These are phyloP conservation scores for Macaca fascicularis DNA, from an alignment of 2,113 vertebrate genomes.

Conservation along the genomic window DNA sequence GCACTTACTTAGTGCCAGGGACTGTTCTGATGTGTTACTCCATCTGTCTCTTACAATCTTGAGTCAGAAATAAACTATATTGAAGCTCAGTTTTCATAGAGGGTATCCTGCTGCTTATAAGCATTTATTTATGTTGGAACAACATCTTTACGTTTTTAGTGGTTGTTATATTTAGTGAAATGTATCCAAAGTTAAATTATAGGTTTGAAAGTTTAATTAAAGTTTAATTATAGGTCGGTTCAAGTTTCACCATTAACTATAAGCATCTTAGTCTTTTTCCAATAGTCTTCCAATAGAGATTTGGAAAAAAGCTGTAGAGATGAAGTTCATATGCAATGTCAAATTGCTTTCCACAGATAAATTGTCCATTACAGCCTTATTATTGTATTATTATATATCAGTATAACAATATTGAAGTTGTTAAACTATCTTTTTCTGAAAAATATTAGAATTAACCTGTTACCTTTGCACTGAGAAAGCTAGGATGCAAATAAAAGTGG, in stretches of 20 bases:
- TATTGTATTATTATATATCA: not conserved
- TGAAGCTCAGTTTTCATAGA: not conserved
- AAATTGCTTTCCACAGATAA: not conserved
- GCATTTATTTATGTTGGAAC: not conserved
- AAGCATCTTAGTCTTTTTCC: not conserved
- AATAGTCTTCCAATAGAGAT: not conserved
- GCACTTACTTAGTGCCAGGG: not conserved
- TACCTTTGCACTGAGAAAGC: not conserved
- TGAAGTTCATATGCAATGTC: not conserved
- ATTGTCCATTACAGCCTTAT: not conserved
- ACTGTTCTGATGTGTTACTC: not conserved
- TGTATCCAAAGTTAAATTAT: not conserved
- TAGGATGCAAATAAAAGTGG: not conserved
- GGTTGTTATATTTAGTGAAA: not conserved
- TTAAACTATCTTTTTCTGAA: not conserved
- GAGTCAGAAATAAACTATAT: not conserved
- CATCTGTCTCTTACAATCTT: not conserved
- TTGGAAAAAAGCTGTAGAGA: not conserved
- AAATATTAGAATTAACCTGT: not conserved
- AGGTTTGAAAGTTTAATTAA: not conserved
- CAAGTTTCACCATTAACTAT: not conserved
- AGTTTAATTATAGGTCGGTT: not conserved
- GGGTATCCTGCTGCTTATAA: not conserved
- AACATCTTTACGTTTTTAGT: not conserved
- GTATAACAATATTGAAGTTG: not conserved